Conservation (phyloP, 30 jellyfish, hydroid and myxozoan species). For the Turritopsis rubra region DNA sequence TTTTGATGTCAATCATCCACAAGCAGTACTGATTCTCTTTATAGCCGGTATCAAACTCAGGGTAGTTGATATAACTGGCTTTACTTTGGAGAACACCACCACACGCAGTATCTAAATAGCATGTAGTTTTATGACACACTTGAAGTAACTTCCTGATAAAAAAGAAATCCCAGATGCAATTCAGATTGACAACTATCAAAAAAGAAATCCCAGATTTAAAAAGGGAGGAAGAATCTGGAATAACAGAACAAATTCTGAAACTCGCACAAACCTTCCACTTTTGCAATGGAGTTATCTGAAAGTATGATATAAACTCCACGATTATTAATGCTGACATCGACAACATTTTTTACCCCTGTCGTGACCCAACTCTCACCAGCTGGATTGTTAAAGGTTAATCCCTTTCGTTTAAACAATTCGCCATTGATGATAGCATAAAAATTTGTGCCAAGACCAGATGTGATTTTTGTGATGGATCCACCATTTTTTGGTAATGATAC, state of each 20-base stretch:
- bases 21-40: conserved; percentile 23
- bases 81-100: conserved; percentile 6
- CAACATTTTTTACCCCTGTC: background rate
- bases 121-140: too few species aligned
- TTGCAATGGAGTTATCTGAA: background rate
- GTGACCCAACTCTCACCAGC: conserved; percentile 2
- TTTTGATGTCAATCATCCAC: conserved; percentile 20
- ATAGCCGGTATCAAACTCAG: conserved; percentile 17
- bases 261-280: background rate
- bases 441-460: conserved; percentile 17
- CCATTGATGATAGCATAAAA: conserved; percentile 10
- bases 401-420: conserved; percentile 20
- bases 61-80: conserved; percentile 2
- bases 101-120: conserved; percentile 21
- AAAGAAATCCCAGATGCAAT: too few species aligned
- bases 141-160: too few species aligned
- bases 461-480: background rate
- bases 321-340: conserved; percentile 14
- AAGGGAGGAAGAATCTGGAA: too few species aligned
- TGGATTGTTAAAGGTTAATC: background rate
- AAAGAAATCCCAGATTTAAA: too few species aligned
- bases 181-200: too few species aligned
- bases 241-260: too few species aligned
- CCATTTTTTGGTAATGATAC: background rate
- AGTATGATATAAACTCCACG: conserved; percentile 3